phyloP scores from a whole-genome alignment of 92 coral and sea anemone species.

The Palythoa caribaeorum region DNA sequence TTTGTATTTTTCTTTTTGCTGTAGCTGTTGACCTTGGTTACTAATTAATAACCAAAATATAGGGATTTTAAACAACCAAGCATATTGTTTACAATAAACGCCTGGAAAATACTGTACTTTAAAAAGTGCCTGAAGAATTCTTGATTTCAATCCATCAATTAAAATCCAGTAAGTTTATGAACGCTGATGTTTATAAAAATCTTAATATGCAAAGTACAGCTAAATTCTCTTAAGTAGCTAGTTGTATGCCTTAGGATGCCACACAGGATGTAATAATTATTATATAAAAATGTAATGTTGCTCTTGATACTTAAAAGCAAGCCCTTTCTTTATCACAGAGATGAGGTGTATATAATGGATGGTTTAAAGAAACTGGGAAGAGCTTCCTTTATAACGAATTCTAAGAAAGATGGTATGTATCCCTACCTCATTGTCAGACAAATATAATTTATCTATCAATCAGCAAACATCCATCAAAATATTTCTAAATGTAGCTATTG shows the following conservation, averaged over 20 bases:
- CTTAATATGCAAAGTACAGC: not conserved
- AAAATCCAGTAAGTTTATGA: not conserved
- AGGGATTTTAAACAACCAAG: no score
- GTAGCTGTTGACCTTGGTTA: no score
- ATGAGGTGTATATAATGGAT: not conserved
- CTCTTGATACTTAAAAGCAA: not conserved
- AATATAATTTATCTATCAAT: not conserved
- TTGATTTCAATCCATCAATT: constrained; percentile 18
- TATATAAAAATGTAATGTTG: not conserved
- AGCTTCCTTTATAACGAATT: not conserved
- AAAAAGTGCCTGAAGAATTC: not conserved
- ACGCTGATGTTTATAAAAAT: not conserved
- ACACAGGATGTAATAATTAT: not conserved
- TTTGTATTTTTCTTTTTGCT: no score
- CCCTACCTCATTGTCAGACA: not conserved
- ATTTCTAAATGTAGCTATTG: not conserved
- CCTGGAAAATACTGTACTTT: not conserved
- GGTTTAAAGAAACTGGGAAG: not conserved
- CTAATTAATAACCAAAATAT: no score
- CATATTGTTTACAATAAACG: no score
- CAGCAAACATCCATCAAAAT: not conserved
- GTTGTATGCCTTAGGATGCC: not conserved
- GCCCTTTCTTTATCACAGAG: not conserved
- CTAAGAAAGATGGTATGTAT: not conserved
- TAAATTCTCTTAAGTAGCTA: not conserved